Evolutionary conservation across 2,888 invertebrate genomes (phyloP), one percentile per base, ranked within the genome.

Genomic region (Geotrupes spiniger): DNA sequence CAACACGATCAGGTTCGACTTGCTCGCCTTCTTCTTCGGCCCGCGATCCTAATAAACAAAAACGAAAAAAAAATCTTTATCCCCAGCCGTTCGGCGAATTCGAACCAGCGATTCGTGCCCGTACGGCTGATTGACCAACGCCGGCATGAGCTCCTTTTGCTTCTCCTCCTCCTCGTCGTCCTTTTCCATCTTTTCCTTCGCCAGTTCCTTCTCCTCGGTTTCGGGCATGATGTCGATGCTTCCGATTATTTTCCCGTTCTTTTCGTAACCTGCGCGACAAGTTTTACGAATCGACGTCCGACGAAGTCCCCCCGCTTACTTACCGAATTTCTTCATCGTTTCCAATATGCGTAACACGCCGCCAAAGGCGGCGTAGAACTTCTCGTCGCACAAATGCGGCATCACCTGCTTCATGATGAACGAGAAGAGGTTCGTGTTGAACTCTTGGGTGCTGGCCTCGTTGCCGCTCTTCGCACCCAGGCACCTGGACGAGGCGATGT

Each of bases 331-430:
- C 54, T 66, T 70, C 43, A 77, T 59, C 1, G 74, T 72, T 33
- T 70, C 67, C 21, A 72, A 63, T 11, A 78, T 67, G 49, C 72
- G 56, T 27, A 70, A 52, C 16, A 72, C 63, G 0, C 72, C 72
- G 0, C 73, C 74, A 50, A 73, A 74, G 9, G 72, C 81, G 2
- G 80, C 71, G 59, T 84, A 85, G 57, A 83, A 75, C 48, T 76
- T 74, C 4, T 82, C 80, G 57, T 84, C 83, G 39, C 74, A 73
- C 11, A 84, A 71, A 61, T 79, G 82, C 10, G 56, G 56, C 5
- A 65, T 21, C 11, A 74, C 73, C 56, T 74, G 74, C 62, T 64
- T 61, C 12, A 66, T 60, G 1, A 84, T 68, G 82, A 83, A 85
- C 0, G 66, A 55, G 52, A 76, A 77, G 29, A 83, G 76, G 48